These are phyloP conservation scores for Amphipoea lucens DNA, from an alignment of 2,888 invertebrate species.

Conservation along the genomic window DNA sequence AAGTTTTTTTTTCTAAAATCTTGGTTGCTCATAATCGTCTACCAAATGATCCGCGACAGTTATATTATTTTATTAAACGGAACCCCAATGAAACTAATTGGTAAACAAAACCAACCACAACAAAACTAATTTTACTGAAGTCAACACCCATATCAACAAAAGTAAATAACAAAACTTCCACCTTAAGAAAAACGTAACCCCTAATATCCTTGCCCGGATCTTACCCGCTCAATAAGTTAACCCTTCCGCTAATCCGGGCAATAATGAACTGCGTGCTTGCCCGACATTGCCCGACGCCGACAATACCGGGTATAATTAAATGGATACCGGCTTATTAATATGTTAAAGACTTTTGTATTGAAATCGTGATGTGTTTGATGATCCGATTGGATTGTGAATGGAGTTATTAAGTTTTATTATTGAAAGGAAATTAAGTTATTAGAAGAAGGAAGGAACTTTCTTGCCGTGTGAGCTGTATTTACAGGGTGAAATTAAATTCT, in stretches of 20 bases:
- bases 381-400: constrained; percentile 30
- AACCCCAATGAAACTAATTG: not conserved
- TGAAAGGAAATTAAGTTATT: constrained; percentile 17
- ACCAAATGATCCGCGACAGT: not conserved
- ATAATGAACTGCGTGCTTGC: constrained; percentile 81
- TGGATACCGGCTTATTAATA: constrained; percentile 68
- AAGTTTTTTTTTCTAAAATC: not conserved
- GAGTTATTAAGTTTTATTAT: constrained; percentile 20
- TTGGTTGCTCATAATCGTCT: not conserved
- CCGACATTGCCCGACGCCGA: constrained; percentile 64
- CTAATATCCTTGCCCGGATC: constrained; percentile 70
- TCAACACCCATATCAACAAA: constrained; percentile 21
- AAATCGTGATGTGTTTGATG: constrained; percentile 57
- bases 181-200: constrained; percentile 66
- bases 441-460: constrained; percentile 25
- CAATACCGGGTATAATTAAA: constrained; percentile 73
- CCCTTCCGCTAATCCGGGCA: constrained; percentile 83
- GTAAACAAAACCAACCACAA: not conserved
- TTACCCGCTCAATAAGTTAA: constrained; percentile 77
- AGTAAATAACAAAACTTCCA: constrained; percentile 59
- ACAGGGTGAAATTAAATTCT: no score
- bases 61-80: not conserved
- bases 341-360: constrained; percentile 63
- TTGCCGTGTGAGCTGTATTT: constrained; percentile 7
- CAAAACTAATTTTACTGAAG: not conserved